Evolutionary conservation across 1,140 invertebrate genomes (phyloP).

Genomic region (Eufriesea mexicana): DNA sequence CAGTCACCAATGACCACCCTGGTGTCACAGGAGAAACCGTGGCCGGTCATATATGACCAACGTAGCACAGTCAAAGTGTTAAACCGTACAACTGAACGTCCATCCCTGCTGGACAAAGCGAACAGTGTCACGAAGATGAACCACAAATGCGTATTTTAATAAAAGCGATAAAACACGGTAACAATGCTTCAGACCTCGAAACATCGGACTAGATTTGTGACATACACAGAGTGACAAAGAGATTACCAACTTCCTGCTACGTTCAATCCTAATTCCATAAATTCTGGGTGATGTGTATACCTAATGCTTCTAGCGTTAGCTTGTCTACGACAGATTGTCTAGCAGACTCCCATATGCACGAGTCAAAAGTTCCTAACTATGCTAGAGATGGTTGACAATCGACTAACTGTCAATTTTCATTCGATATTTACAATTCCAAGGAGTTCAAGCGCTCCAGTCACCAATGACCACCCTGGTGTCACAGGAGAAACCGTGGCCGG

Average conservation of each 20-base stretch:
- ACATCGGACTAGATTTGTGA: background rate
- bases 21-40: no score
- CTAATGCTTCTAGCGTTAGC: slow-evolving; percentile 11
- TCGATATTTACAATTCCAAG: no score
- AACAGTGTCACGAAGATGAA: background rate
- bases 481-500: no score
- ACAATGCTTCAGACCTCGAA: no score
- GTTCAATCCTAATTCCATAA: slow-evolving; percentile 26
- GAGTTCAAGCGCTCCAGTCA: no score
- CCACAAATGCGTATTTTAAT: background rate
- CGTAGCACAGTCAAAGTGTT: no score
- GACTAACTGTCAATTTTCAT: no score
- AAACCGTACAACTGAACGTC: no score
- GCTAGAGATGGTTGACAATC: background rate
- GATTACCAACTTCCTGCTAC: slow-evolving; percentile 9
- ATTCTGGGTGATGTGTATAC: slow-evolving; percentile 1
- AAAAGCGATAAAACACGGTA: background rate
- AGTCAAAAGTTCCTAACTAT: slow-evolving; percentile 10
- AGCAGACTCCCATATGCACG: background rate
- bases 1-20: no score
- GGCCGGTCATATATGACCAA: no score
- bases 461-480: no score
- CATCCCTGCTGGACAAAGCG: background rate
- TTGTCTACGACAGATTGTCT: slow-evolving; percentile 1
- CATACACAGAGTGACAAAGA: background rate